Percentiles rank a stretch among this genome's conserved stretches.
Evolutionary conservation across 2,888 invertebrate genomes (phyloP).

Genomic region (Drosophila subquinaria): DNA sequence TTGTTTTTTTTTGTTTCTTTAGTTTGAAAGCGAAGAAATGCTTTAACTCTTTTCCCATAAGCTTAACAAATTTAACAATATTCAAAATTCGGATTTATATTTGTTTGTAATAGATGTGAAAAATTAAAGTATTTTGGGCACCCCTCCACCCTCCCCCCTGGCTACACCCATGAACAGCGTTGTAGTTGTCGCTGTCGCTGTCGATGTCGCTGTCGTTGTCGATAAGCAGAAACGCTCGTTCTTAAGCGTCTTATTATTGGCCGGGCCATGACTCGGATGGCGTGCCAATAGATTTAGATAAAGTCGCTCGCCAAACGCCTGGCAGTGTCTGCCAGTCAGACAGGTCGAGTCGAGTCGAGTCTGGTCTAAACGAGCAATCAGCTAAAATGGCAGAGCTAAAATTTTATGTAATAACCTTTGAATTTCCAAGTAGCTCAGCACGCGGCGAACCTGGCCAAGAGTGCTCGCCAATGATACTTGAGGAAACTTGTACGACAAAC

Average conservation of each 20-base stretch:
- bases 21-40: too few species aligned
- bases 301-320: slow-evolving; percentile 46
- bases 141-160: not conserved
- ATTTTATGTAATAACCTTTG: slow-evolving; percentile 82
- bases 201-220: slow-evolving; percentile 42
- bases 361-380: slow-evolving; percentile 70
- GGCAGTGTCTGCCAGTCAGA: slow-evolving; percentile 17
- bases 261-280: slow-evolving; percentile 41
- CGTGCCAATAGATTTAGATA: slow-evolving; percentile 78
- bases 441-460: slow-evolving; percentile 4
- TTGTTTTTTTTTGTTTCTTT: too few species aligned
- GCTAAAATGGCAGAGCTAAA: slow-evolving; percentile 80
- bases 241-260: slow-evolving; percentile 71
- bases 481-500: slow-evolving; percentile 56
- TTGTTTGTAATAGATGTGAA: not conserved
- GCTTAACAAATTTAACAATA: too few species aligned
- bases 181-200: not conserved
- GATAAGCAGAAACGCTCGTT: slow-evolving; percentile 64
- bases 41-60: too few species aligned
- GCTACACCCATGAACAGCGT: not conserved
- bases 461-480: slow-evolving; percentile 54
- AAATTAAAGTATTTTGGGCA: not conserved
- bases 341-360: not conserved
- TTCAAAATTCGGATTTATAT: too few species aligned
- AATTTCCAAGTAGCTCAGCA: slow-evolving; percentile 72